Evolutionary conservation across 2,113 vertebrate species (phyloP).

Genomic region (Chaetodon auriga): DNA sequence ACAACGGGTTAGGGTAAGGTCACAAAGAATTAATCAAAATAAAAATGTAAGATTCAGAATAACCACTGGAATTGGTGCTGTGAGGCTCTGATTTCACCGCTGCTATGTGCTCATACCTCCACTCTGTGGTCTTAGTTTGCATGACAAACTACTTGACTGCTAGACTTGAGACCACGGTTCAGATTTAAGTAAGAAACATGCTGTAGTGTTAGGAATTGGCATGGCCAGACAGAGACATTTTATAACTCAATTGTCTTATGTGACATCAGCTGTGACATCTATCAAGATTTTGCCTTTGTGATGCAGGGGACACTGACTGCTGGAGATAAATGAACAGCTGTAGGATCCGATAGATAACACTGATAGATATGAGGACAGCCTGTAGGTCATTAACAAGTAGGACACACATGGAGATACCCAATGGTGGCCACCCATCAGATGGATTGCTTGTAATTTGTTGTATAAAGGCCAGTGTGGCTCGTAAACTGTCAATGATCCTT

Average conservation of each 20-base stretch:
- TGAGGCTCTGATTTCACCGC: too few species aligned
- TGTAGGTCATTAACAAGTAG: constrained; percentile 66
- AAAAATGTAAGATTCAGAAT: background rate
- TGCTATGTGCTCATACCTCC: constrained; percentile 6
- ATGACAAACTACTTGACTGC: constrained; percentile 38
- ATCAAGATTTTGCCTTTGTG: constrained; percentile 66
- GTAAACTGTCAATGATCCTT: constrained; percentile 73
- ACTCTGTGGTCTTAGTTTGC: constrained; percentile 23
- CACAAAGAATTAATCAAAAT: background rate
- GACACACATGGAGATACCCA: constrained; percentile 66
- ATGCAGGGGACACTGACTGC: constrained; percentile 69
- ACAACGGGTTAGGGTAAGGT: too few species aligned
- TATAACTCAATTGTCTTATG: constrained; percentile 77
- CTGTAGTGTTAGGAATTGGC: constrained; percentile 3
- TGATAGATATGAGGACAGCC: constrained; percentile 61
- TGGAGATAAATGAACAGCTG: constrained; percentile 77
- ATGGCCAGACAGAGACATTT: background rate
- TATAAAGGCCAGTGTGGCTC: constrained; percentile 82
- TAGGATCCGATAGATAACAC: constrained; percentile 71
- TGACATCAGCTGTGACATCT: constrained; percentile 77
- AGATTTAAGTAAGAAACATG: constrained; percentile 54
- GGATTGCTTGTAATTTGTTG: constrained; percentile 79
- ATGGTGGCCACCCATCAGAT: constrained; percentile 76
- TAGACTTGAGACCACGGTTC: constrained; percentile 42
- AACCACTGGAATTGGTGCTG: background rate